Evolutionary conservation across 2,113 vertebrate genomes (phyloP).

Genomic region (Sphaerodactylus townsendi): DNA sequence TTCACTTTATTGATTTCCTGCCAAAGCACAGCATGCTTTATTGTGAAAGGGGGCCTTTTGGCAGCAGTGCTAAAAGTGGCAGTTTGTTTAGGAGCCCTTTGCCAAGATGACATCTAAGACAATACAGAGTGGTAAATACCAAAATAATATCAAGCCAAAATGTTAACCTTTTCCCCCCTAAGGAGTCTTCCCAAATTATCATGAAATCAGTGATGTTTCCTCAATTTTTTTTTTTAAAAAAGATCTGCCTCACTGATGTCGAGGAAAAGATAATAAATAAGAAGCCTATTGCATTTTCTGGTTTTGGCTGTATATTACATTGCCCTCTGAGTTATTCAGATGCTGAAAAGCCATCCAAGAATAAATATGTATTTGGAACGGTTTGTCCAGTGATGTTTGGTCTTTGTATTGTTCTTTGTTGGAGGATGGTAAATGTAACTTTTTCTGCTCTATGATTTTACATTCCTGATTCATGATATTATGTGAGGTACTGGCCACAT

Average conservation of each 20-base stretch:
- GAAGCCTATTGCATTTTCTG: slow-evolving; percentile 59
- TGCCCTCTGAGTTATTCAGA: slow-evolving; percentile 74
- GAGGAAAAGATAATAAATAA: slow-evolving; percentile 36
- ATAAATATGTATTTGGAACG: slow-evolving; percentile 66
- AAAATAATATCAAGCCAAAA: slow-evolving; percentile 83
- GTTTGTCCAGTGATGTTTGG: slow-evolving; percentile 56
- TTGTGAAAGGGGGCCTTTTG: slow-evolving; percentile 89
- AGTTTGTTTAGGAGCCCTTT: slow-evolving; percentile 83
- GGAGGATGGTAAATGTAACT: slow-evolving; percentile 57
- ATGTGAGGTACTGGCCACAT: slow-evolving; percentile 28
- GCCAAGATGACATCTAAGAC: slow-evolving; percentile 86
- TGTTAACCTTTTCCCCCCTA: slow-evolving; percentile 73
- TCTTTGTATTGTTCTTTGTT: slow-evolving; percentile 50
- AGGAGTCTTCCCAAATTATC: slow-evolving; percentile 69
- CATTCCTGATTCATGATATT: slow-evolving; percentile 73
- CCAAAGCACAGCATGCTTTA: slow-evolving; percentile 98
- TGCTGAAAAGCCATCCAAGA: slow-evolving; percentile 70
- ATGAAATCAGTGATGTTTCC: slow-evolving; percentile 71
- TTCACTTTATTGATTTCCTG: slow-evolving; percentile 99
- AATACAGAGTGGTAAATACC: slow-evolving; percentile 82
- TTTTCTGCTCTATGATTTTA: slow-evolving; percentile 72
- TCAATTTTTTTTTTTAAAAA: slow-evolving; percentile 6
- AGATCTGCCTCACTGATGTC: slow-evolving; percentile 37
- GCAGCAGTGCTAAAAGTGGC: slow-evolving; percentile 83
- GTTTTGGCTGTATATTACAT: slow-evolving; percentile 67